Evolutionary conservation across 2,797 vertebrate genomes (phyloP).

Genomic region (Chrysocyon brachyurus): DNA sequence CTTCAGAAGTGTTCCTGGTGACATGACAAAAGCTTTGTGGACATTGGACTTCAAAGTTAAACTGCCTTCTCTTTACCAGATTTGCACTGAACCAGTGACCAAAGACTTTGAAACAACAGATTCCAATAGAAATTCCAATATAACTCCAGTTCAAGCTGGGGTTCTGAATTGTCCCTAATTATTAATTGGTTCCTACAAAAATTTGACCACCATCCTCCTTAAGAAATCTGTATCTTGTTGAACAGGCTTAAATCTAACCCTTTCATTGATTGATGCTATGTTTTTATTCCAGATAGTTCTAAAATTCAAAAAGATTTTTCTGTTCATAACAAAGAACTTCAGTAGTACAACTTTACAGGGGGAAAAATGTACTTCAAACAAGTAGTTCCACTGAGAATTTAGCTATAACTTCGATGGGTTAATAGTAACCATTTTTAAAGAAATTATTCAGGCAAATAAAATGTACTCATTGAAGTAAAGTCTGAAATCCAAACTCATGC

Average conservation of each 20-base stretch:
- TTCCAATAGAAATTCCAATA: not conserved
- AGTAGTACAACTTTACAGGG: not conserved
- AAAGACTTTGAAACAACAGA: not conserved
- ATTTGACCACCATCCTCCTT: not conserved
- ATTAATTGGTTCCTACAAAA: not conserved
- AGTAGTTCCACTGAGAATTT: not conserved
- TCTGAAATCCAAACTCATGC: not conserved
- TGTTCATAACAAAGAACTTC: not conserved
- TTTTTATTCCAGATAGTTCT: conserved; percentile 23
- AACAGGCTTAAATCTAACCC: not conserved
- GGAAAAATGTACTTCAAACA: not conserved
- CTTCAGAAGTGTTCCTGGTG: not conserved
- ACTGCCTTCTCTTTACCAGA: conserved; percentile 22
- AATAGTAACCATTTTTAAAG: not conserved
- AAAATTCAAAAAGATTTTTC: not conserved
- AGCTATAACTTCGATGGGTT: not conserved
- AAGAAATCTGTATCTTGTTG: not conserved
- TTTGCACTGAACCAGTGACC: not conserved
- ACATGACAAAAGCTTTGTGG: not conserved
- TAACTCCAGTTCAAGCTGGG: not conserved
- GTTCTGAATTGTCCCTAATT: not conserved
- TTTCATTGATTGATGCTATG: not conserved
- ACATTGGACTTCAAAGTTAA: conserved; percentile 52
- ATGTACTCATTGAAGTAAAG: not conserved
- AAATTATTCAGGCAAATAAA: not conserved